Conservation (phyloP, 1,140 invertebrate species). For the fruit fly (Drosophila melanogaster) region DNA sequence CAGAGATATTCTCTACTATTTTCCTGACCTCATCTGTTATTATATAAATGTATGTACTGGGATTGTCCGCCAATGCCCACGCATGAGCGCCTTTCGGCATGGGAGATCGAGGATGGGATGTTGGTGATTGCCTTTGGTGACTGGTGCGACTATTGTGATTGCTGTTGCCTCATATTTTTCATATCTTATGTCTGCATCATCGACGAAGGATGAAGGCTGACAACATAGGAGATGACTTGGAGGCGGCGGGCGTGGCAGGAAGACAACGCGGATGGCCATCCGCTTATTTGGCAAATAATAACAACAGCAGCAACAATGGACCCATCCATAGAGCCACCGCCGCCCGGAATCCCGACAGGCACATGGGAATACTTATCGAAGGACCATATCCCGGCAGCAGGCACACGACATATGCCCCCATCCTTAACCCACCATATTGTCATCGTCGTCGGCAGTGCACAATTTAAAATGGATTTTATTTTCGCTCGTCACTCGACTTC, state of each 20-base stretch:
- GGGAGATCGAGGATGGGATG: constrained; percentile 3
- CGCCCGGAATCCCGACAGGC: not conserved
- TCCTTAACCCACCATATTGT: constrained; percentile 15
- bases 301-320: constrained; percentile 68
- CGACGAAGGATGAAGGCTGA: constrained; percentile 49
- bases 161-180: constrained; percentile 80
- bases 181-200: constrained; percentile 81
- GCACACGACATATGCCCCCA: constrained; percentile 29
- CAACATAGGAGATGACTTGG: constrained; percentile 55
- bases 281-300: constrained; percentile 79
- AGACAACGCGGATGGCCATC: constrained; percentile 53
- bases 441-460: constrained; percentile 39
- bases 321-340: constrained; percentile 6
- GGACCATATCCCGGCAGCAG: constrained; percentile 61
- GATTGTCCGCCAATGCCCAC: constrained; percentile 52
- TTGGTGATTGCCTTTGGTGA: constrained; percentile 48
- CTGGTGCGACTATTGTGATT: constrained; percentile 74
- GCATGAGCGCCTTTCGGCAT: constrained; percentile 49
- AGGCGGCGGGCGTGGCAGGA: constrained; percentile 4
- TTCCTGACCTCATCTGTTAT: not conserved
- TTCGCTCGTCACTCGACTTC: constrained; percentile 25
- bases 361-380: constrained; percentile 54
- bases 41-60: constrained; percentile 15
- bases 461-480: constrained; percentile 65
- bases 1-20: not conserved